A percentile compares a stretch with the other conserved stretches of the same genome.
Evolutionary conservation across 2,113 vertebrate species (phyloP).

Genomic region (Semnopithecus entellus): DNA sequence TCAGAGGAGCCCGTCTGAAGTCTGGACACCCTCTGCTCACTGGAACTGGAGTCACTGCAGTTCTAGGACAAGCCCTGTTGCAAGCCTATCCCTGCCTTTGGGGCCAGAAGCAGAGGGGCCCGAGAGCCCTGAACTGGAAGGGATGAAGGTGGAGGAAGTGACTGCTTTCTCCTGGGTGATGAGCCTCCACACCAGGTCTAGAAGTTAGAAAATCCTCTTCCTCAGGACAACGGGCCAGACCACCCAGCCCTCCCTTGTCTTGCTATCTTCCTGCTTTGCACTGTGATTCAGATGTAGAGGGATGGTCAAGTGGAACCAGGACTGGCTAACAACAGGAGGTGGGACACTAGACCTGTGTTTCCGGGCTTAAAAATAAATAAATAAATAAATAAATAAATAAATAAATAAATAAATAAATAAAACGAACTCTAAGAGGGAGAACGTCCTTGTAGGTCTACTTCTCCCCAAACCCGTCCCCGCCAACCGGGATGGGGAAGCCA

Average conservation of each 20-base stretch:
- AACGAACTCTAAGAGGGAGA: background rate
- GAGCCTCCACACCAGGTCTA: no score
- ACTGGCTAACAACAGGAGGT: background rate
- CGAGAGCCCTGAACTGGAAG: background rate
- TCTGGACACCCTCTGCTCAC: background rate
- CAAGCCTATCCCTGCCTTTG: background rate
- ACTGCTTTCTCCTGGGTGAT: no score
- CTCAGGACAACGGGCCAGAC: rapidly evolving
- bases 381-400: background rate
- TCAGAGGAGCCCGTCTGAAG: background rate
- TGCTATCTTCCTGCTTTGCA: background rate
- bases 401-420: background rate
- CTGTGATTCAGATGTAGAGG: no score
- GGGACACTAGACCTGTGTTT: background rate
- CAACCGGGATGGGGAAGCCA: background rate
- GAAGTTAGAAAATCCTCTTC: background rate
- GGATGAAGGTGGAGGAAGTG: background rate
- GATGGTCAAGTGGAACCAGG: background rate
- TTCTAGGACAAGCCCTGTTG: background rate
- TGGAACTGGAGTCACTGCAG: background rate
- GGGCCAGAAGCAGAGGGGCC: background rate
- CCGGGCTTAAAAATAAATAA: background rate
- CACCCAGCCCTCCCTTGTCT: no score
- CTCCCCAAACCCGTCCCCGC: background rate
- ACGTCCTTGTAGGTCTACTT: background rate